These are phyloP conservation scores for Austrofundulus limnaeus DNA, from an alignment of 2,113 vertebrate species.

Conservation along the genomic window DNA sequence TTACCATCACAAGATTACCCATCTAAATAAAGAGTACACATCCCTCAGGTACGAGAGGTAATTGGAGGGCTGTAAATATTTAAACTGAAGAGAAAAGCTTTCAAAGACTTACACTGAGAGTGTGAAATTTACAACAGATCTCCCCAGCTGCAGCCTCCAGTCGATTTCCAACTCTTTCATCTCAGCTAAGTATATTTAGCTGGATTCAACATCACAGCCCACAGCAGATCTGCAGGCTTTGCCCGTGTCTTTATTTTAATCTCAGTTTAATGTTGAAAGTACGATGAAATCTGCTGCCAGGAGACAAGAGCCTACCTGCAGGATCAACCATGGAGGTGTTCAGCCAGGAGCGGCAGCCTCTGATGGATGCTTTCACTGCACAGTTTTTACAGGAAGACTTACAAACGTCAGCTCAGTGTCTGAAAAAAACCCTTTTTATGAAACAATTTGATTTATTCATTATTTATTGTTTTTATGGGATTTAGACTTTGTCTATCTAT, in stretches of 20 bases:
- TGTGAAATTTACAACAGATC: conserved; percentile 12
- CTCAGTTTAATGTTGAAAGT: conserved; percentile 55
- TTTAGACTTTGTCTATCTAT: no score
- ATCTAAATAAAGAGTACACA: conserved; percentile 9
- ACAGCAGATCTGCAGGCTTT: conserved; percentile 34
- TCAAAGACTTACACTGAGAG: conserved; percentile 17
- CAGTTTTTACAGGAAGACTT: background rate
- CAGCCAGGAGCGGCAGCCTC: conserved; percentile 8
- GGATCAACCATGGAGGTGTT: conserved; percentile 44
- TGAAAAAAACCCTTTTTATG: no score
- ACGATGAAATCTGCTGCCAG: conserved; percentile 40
- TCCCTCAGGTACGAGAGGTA: conserved; percentile 29
- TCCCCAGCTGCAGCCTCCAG: conserved; percentile 1
- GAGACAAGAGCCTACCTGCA: conserved; percentile 32
- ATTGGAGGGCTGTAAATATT: conserved; percentile 40
- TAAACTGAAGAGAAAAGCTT: conserved; percentile 12
- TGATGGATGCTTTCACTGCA: conserved; percentile 18
- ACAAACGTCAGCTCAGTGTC: no score
- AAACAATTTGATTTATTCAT: no score
- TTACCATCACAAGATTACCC: conserved; percentile 31
- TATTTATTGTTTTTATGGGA: no score
- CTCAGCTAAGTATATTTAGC: conserved; percentile 20
- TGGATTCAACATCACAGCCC: conserved; percentile 34
- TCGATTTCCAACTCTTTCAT: conserved; percentile 26
- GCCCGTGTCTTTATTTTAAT: conserved; percentile 43